A percentile compares a stretch with the other conserved stretches of the same genome.
phyloP scores from a whole-genome alignment of 1,140 invertebrate species.

The Himalopsyche phryganea region DNA sequence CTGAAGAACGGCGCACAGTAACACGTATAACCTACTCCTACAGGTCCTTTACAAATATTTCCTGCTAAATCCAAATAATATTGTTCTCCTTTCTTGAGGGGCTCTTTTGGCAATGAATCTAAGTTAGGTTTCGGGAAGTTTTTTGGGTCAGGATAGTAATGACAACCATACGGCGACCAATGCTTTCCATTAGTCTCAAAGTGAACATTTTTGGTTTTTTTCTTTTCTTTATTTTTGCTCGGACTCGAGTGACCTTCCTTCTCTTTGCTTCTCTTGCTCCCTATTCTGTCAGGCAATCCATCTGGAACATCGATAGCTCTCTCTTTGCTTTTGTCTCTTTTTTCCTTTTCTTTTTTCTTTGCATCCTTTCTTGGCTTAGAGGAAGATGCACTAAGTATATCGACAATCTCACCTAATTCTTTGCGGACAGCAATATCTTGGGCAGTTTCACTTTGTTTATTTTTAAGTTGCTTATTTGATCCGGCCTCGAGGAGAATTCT shows the following conservation, averaged over 20 bases:
- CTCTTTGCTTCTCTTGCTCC: slow-evolving; percentile 41
- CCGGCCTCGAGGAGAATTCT: slow-evolving; percentile 85
- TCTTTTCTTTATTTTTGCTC: slow-evolving; percentile 50
- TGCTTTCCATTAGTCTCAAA: slow-evolving; percentile 47
- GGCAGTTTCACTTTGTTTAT: slow-evolving; percentile 91
- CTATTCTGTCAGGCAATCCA: slow-evolving; percentile 34
- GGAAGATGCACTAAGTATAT: slow-evolving; percentile 65
- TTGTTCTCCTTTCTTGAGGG: slow-evolving; percentile 83
- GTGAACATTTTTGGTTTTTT: slow-evolving; percentile 48
- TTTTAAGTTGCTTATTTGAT: slow-evolving; percentile 73
- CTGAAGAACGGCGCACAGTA: slow-evolving; percentile 77
- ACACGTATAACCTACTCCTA: slow-evolving; percentile 83
- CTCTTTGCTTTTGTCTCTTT: slow-evolving; percentile 51
- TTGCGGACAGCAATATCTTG: slow-evolving; percentile 87
- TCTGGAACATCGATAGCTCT: slow-evolving; percentile 45
- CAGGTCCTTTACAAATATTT: slow-evolving; percentile 91
- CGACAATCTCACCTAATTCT: slow-evolving; percentile 76
- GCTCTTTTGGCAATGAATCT: slow-evolving; percentile 80
- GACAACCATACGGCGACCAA: slow-evolving; percentile 88
- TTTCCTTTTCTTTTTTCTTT: slow-evolving; percentile 45
- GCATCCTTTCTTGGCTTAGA: slow-evolving; percentile 46
- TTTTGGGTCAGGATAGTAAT: slow-evolving; percentile 78
- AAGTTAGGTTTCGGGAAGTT: slow-evolving; percentile 81
- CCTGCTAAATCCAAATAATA: slow-evolving; percentile 95
- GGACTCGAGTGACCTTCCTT: slow-evolving; percentile 40